phyloP scores from a whole-genome alignment of 2,113 vertebrate species.

The Natator depressus region DNA sequence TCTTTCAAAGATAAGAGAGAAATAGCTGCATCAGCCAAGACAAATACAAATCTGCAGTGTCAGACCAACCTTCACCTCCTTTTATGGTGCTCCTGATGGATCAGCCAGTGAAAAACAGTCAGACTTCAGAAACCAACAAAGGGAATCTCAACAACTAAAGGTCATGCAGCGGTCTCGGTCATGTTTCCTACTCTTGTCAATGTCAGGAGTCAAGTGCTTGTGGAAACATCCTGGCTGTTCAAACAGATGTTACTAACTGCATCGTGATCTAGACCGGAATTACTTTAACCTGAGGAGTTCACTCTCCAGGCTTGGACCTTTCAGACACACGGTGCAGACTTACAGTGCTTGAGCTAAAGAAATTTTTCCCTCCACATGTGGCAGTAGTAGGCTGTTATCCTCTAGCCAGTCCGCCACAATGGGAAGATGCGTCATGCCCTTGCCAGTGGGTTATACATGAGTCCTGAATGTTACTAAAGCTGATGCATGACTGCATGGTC shows the following conservation, averaged over 20 bases:
- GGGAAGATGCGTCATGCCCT: rapidly evolving
- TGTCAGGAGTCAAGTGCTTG: not conserved
- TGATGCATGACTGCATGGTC: not conserved
- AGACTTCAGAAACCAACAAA: not conserved
- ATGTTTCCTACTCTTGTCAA: not conserved
- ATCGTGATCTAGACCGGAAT: not conserved
- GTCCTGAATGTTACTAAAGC: not conserved
- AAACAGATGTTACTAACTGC: not conserved
- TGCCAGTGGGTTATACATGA: not conserved
- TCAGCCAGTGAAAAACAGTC: not conserved
- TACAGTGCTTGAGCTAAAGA: not conserved
- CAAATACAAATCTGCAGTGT: not conserved
- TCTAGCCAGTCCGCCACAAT: not conserved
- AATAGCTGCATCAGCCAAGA: not conserved
- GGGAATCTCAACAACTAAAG: not conserved
- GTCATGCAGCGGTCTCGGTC: not conserved
- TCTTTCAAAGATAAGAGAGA: not conserved
- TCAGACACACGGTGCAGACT: not conserved
- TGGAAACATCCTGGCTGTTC: not conserved
- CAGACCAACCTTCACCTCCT: not conserved
- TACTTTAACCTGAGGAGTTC: not conserved
- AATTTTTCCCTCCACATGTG: not conserved
- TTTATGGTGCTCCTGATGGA: not conserved
- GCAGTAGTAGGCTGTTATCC: not conserved
- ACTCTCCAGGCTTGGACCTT: not conserved